A percentile compares a stretch with the other conserved stretches of the same genome.
Evolutionary conservation across 2,113 vertebrate genomes (phyloP).

Genomic region (Gnathonemus echidnorhynchus): DNA sequence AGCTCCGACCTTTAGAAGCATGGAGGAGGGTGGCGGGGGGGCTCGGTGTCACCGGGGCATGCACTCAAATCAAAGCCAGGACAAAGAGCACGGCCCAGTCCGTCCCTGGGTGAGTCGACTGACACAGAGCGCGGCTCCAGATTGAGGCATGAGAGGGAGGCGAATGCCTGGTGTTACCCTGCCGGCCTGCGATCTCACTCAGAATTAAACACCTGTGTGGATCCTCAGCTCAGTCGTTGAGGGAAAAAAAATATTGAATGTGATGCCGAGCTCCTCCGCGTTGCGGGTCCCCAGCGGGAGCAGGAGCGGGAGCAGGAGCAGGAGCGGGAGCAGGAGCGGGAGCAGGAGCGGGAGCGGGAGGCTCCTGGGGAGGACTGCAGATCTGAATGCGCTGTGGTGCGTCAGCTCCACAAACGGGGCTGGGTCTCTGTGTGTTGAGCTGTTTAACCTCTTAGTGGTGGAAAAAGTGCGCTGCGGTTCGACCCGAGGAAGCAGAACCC

Average conservation of each 20-base stretch:
- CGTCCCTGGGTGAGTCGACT: neutral
- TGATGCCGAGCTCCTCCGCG: constrained; percentile 2
- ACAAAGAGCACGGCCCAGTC: neutral
- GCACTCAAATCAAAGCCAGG: neutral
- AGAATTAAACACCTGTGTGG: constrained; percentile 28
- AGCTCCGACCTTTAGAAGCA: neutral
- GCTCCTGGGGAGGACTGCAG: neutral
- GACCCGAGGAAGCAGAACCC: neutral
- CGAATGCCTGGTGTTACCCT: constrained; percentile 40
- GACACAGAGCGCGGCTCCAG: constrained; percentile 21
- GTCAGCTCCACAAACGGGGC: neutral
- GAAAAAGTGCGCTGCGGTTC: neutral
- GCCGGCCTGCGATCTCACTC: constrained; percentile 51
- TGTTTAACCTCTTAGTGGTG: constrained; percentile 4
- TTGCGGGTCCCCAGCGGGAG: neutral
- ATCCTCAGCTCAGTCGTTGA: constrained; percentile 12
- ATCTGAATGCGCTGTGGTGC: neutral
- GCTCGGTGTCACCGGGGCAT: neutral
- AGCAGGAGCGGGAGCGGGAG: neutral
- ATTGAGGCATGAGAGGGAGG: constrained; percentile 43
- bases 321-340: no score
- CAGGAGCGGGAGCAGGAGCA: no score
- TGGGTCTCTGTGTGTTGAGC: neutral
- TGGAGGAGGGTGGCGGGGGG: neutral
- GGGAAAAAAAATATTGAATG: neutral